A percentile compares a stretch with the other conserved stretches of the same genome.
phyloP scores from a whole-genome alignment of 2,888 invertebrate genomes.

The Stenodera caucasica region DNA sequence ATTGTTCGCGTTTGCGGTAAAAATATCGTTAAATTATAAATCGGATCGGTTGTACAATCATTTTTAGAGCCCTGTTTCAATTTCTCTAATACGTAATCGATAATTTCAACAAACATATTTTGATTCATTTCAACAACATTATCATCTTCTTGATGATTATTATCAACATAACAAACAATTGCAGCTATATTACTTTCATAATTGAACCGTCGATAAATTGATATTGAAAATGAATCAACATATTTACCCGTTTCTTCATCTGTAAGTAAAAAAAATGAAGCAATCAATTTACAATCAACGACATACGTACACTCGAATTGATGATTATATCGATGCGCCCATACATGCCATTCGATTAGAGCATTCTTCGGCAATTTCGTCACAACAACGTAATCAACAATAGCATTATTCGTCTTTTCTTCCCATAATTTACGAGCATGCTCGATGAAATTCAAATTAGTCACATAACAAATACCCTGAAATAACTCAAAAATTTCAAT shows the following conservation, averaged over 20 bases:
- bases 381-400: slow-evolving; percentile 85
- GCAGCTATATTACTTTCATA: slow-evolving; percentile 86
- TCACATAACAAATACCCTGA: slow-evolving; percentile 85
- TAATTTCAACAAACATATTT: slow-evolving; percentile 60
- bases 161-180: slow-evolving; percentile 75
- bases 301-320: slow-evolving; percentile 77
- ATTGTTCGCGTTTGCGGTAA: slow-evolving; percentile 68
- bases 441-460: slow-evolving; percentile 68
- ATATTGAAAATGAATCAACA: slow-evolving; percentile 78
- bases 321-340: slow-evolving; percentile 86
- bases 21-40: slow-evolving; percentile 76
- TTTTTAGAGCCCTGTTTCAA: slow-evolving; percentile 57
- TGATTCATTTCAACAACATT: slow-evolving; percentile 49
- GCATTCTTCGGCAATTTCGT: slow-evolving; percentile 78
- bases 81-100: slow-evolving; percentile 59
- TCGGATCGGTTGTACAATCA: slow-evolving; percentile 59
- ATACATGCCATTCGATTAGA: slow-evolving; percentile 90
- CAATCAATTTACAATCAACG: background rate
- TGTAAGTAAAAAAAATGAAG: slow-evolving; percentile 51
- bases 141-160: slow-evolving; percentile 35
- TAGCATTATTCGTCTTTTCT: slow-evolving; percentile 80
- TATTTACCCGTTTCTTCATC: slow-evolving; percentile 91
- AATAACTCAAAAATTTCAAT: too few species aligned
- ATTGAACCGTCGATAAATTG: slow-evolving; percentile 83
- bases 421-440: slow-evolving; percentile 82